Evolutionary conservation across 2,797 vertebrate species (phyloP), one percentile per base, ranked within the genome.

Genomic region (Bufotes viridis): DNA sequence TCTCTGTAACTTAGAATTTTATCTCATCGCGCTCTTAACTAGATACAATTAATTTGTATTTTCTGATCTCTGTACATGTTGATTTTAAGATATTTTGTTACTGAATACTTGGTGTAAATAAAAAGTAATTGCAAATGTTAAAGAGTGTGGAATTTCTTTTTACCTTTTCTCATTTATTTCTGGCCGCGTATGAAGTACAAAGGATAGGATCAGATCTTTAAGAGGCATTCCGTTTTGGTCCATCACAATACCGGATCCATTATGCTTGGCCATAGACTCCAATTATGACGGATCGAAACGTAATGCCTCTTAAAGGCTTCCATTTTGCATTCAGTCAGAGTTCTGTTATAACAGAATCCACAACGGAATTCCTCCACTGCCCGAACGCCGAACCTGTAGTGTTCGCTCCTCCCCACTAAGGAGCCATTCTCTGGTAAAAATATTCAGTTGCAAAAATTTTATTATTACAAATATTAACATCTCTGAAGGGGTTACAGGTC

Each of bases 81-180:
- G 70, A 76, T 78, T 67, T 81, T 83, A 88, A 51, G 57, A 87
- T 17, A 83, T 67, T 84, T 87, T 81, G 42, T 69, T 88, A 51
- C 69, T 78, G 72, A 93, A 93, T 87, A 81, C n/a, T 15, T 15
- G 17, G 3, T 24, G 76, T 81, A 87, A 74, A 63, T 86, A 78
- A 70, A 75, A 87, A 81, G 55, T 81, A 24, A 24, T 65, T 81
- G 61, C 34, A 81, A 65, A 65, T n/a, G 12, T 49, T 81, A 15
- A 63, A 7, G 9, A 49, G 29, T 22, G 17, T 29, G 10, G 18
- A 7, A 18, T 80, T 18, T 79, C 6, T 58, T 12, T 29, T 63
- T 6, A 2, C 14, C 29, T 2, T 34, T 10, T 34, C 4, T 5
- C 18, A 22, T 74, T 42, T 22, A 10, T 75, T 49, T 1, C 17